Evolutionary conservation across 1,140 invertebrate species (phyloP).

Genomic region (Micrasema minimum): DNA sequence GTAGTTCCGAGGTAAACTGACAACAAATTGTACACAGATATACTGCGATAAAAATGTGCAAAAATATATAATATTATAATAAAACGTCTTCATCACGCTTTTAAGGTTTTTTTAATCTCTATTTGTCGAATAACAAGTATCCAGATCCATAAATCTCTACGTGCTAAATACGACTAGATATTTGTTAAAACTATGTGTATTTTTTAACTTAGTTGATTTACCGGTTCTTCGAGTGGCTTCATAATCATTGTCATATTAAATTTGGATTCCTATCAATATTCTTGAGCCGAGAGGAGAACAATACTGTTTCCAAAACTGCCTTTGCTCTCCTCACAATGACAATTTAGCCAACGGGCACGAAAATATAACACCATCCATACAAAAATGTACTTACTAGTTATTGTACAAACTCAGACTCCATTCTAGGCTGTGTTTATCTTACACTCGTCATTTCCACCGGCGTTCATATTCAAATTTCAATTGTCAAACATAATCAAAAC

Average conservation of each 20-base stretch:
- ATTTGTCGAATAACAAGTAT: no score
- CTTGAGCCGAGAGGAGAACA: background rate
- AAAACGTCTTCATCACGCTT: no score
- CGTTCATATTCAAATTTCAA: constrained; percentile 53
- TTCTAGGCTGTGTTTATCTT: constrained; percentile 41
- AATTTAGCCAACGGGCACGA: constrained; percentile 23
- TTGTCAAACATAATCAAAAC: constrained; percentile 53
- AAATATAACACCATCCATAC: constrained; percentile 27
- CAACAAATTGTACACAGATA: no score
- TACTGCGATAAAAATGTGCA: no score
- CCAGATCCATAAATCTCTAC: no score
- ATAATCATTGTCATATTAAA: constrained; percentile 24
- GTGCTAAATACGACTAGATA: no score
- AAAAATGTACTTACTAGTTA: constrained; percentile 10
- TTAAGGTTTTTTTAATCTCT: no score
- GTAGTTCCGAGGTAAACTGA: no score
- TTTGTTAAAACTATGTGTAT: no score
- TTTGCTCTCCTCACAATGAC: constrained; percentile 2
- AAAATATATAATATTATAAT: no score
- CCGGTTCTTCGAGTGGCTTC: constrained; percentile 24
- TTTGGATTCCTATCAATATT: constrained; percentile 30
- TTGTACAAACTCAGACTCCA: constrained; percentile 25
- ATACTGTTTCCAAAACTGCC: constrained; percentile 19
- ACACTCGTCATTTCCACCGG: constrained; percentile 46
- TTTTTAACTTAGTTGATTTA: constrained; percentile 24